A percentile compares a stretch with the other conserved stretches of the same genome.
phyloP scores from a whole-genome alignment of 2,113 vertebrate genomes.

The Cranoglanis bouderius region DNA sequence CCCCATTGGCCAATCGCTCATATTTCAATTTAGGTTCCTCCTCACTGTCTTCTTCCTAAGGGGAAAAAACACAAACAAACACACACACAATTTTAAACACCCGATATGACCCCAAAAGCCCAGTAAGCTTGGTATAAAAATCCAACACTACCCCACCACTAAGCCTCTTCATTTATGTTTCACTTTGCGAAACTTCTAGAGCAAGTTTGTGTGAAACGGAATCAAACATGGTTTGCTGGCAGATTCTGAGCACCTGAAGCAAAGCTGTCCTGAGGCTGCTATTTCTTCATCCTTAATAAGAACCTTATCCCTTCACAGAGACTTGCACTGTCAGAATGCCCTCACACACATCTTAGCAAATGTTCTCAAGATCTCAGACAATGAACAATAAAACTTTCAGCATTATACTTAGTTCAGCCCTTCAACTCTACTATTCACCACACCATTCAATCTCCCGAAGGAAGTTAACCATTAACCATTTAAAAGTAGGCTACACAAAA shows the following conservation, averaged over 20 bases:
- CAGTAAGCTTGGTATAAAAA: conserved; percentile 14
- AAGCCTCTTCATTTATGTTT: conserved; percentile 4
- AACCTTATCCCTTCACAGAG: conserved; percentile 33
- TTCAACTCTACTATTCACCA: background rate
- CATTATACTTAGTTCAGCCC: background rate
- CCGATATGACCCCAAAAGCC: background rate
- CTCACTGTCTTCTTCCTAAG: conserved; percentile 95
- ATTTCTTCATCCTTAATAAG: conserved; percentile 38
- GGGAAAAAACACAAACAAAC: conserved; percentile 36
- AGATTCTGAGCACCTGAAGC: conserved; percentile 43
- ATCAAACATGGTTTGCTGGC: conserved; percentile 16
- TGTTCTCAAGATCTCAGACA: conserved; percentile 10
- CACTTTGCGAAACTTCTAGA: conserved; percentile 16
- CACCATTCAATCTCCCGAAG: background rate
- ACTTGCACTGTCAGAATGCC: conserved; percentile 32
- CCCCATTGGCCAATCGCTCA: conserved; percentile 92
- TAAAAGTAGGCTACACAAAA: background rate
- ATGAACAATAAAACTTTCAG: conserved; percentile 37
- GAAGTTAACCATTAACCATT: background rate
- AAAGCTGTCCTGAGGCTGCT: conserved; percentile 48
- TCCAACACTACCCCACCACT: background rate
- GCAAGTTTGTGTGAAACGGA: conserved; percentile 13
- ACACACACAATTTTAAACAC: background rate
- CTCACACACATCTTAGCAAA: conserved; percentile 33
- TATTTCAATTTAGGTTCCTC: conserved; percentile 98